A percentile compares a stretch with the other conserved stretches of the same genome.
phyloP scores from a whole-genome alignment of 2,113 vertebrate species.

The Struthio camelus region DNA sequence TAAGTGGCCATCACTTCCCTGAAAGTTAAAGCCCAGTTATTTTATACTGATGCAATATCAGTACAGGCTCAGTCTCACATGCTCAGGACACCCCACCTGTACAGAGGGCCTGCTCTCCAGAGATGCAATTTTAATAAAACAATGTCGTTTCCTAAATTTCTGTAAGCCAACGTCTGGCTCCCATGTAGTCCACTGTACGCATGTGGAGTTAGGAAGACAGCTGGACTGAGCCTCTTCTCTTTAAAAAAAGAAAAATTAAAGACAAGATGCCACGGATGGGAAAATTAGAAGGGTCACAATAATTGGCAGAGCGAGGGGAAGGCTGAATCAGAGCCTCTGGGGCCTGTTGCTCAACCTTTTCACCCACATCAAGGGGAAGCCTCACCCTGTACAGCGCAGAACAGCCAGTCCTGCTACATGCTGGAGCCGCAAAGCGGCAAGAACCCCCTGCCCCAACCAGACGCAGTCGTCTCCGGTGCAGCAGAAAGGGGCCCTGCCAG shows the following conservation, averaged over 20 bases:
- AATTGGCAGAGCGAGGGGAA: neutral
- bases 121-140: neutral
- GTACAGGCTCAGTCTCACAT: neutral
- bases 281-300: conserved; percentile 40
- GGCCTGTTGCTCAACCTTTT: conserved; percentile 11
- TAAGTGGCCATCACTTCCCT: neutral
- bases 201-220: neutral
- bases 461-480: neutral
- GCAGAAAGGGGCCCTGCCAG: neutral
- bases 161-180: neutral
- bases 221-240: neutral
- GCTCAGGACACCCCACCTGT: neutral
- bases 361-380: conserved; percentile 48
- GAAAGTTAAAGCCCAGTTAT: neutral
- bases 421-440: neutral
- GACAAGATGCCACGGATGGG: neutral
- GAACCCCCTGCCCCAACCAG: accelerated
- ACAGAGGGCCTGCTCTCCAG: neutral
- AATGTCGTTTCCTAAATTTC: neutral
- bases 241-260: neutral
- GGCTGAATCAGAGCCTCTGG: conserved; percentile 42
- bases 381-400: neutral
- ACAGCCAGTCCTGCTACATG: neutral
- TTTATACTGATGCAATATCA: neutral
- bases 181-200: neutral